phyloP scores from a whole-genome alignment of 1,140 invertebrate species.

The Diploscapter pachys region DNA sequence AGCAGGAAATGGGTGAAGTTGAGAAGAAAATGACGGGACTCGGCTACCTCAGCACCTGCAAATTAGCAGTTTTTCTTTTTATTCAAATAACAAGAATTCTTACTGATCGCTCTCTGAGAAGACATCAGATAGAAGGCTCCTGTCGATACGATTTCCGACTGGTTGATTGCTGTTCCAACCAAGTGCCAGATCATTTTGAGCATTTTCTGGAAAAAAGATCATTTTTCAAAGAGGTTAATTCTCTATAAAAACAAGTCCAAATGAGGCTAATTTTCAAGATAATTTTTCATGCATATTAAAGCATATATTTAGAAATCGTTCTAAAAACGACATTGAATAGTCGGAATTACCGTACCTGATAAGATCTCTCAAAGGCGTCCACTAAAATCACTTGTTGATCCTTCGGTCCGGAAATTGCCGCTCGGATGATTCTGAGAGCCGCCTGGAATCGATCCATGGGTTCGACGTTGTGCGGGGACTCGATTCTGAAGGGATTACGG shows the following conservation, averaged over 20 bases:
- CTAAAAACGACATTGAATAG: background rate
- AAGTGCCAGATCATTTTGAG: slow-evolving; percentile 17
- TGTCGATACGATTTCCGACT: slow-evolving; percentile 21
- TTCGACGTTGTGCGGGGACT: slow-evolving; percentile 5
- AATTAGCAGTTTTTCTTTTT: background rate
- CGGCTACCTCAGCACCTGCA: slow-evolving; percentile 11
- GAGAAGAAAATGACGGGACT: slow-evolving; percentile 20
- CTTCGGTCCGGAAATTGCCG: slow-evolving; percentile 16
- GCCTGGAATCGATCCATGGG: slow-evolving; percentile 2
- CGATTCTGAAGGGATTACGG: background rate
- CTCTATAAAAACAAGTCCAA: background rate
- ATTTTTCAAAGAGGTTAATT: background rate
- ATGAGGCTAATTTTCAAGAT: background rate
- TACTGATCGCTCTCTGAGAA: slow-evolving; percentile 12
- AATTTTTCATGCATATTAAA: background rate
- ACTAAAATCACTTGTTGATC: background rate
- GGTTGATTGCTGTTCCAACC: slow-evolving; percentile 15
- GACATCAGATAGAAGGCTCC: slow-evolving; percentile 20
- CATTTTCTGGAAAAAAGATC: background rate
- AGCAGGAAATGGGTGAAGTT: slow-evolving; percentile 11
- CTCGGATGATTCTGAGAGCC: background rate
- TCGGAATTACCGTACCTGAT: background rate
- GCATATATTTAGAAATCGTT: background rate
- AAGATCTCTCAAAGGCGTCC: background rate
- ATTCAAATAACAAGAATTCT: background rate